Evolutionary conservation across 2,113 vertebrate genomes (phyloP).

Genomic region (Oreochromis tanganicae): DNA sequence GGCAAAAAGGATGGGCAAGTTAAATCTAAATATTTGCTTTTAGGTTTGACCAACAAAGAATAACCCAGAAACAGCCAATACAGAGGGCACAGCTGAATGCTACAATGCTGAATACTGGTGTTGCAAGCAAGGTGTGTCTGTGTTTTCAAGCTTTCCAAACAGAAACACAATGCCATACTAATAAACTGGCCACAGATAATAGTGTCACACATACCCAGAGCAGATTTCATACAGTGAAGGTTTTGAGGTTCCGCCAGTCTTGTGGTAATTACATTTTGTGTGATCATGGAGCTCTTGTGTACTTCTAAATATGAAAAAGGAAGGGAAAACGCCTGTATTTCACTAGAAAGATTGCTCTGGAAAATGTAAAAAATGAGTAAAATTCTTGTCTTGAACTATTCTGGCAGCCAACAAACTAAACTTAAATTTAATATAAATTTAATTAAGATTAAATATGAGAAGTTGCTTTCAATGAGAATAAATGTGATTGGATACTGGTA

Average conservation of each 20-base stretch:
- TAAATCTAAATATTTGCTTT: conserved; percentile 70
- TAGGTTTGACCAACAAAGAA: conserved; percentile 40
- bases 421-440: background rate
- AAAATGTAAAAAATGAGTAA: background rate
- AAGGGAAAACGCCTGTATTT: rapidly evolving
- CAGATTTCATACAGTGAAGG: background rate
- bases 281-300: background rate
- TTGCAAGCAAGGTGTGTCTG: background rate
- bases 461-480: background rate
- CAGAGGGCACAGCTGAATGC: conserved; percentile 2
- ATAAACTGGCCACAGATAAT: background rate
- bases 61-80: conserved; percentile 17
- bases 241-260: background rate
- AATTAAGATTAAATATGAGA: background rate
- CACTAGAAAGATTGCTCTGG: background rate
- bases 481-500: background rate
- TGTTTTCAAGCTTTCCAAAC: background rate
- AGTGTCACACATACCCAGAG: background rate
- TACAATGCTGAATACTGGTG: background rate
- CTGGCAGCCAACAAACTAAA: background rate
- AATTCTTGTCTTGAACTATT: background rate
- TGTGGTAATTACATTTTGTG: background rate
- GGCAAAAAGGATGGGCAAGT: conserved; percentile 44
- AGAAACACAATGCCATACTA: background rate
- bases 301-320: background rate